Base-by-base conservation (phyloP, 1,140 invertebrate species). In the Carposina sasakii region DNA sequence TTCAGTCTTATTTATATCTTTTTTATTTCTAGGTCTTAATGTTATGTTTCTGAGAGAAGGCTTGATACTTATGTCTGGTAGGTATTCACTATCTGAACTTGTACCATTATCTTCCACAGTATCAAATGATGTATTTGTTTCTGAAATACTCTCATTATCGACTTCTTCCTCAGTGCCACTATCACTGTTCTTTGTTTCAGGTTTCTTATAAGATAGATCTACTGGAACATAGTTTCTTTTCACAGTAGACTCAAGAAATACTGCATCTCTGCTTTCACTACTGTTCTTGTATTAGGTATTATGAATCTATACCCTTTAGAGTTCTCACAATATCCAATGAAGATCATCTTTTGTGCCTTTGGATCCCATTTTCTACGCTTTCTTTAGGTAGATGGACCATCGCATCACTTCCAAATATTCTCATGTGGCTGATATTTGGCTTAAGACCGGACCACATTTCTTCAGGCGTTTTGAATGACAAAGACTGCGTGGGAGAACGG, bases 371-470 rank as follows among this genome's bases (percentile, higher is more conserved):
- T 37, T 13, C 20, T 17, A 2, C 40, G 20, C 9, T 42, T 28
- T 64, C 28, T 30, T 64, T 61, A 43, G 71, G 71, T 40, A 81
- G 49, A 21, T 71, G 72, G 0, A 60, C 37, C 37, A 41, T 40
- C 60, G 52, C 52, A 71, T 44, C 61, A 24, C 51, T 41, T 0
- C 51, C 51, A 40, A 46, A 65, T 47, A 53, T 41, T 22, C 63
- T 70, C 6, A 86, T 47, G 52, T 85, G 54, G 12, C 44, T 48
- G 1, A 85, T 24, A 52, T 74, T 52, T 19, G 52, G 53, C 28
- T 52, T 63, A 10, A 30, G 24, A 13, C 56, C 54, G 50, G 37
- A 33, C 68, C 67, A 76, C 33, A 67, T 37, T 54, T 71, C 64
- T 39, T 60, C 43, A 24, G 68, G 68, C 30, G 53, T 68, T 23